Evolutionary conservation across 2,797 vertebrate genomes (phyloP).

Genomic region (Sebastes trivittatus): DNA sequence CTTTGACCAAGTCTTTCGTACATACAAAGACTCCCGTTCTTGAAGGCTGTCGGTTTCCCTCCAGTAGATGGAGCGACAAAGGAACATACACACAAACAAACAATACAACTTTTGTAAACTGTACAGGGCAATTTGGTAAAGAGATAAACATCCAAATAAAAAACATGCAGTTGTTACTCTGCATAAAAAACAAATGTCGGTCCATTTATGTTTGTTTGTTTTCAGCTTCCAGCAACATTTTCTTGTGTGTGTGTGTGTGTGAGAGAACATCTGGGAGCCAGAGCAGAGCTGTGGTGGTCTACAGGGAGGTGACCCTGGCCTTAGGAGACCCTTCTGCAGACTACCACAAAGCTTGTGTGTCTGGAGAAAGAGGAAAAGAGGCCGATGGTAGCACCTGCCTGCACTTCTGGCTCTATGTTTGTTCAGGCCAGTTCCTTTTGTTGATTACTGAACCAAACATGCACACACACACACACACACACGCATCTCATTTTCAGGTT

Average conservation of each 20-base stretch:
- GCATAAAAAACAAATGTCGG: slow-evolving; percentile 72
- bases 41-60: neutral
- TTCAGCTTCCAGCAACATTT: slow-evolving; percentile 40
- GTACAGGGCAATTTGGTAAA: neutral
- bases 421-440: slow-evolving; percentile 81
- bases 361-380: slow-evolving; percentile 78
- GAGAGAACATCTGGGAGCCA: slow-evolving; percentile 75
- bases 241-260: slow-evolving; percentile 39
- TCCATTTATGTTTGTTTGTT: slow-evolving; percentile 22
- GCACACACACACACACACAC: slow-evolving; percentile 20
- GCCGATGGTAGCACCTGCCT: slow-evolving; percentile 86
- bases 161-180: neutral
- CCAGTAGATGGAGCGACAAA: neutral
- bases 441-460: slow-evolving; percentile 72
- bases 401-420: slow-evolving; percentile 83
- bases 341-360: slow-evolving; percentile 78
- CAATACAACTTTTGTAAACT: neutral
- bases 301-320: slow-evolving; percentile 81
- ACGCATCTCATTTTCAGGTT: slow-evolving; percentile 1
- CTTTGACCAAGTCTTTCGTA: neutral
- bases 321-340: slow-evolving; percentile 81
- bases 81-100: neutral
- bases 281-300: slow-evolving; percentile 79
- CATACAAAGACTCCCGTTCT: neutral
- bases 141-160: slow-evolving; percentile 3